Evolutionary conservation across 2,113 vertebrate species (phyloP).

Genomic region (Kobus ellipsiprymnus): DNA sequence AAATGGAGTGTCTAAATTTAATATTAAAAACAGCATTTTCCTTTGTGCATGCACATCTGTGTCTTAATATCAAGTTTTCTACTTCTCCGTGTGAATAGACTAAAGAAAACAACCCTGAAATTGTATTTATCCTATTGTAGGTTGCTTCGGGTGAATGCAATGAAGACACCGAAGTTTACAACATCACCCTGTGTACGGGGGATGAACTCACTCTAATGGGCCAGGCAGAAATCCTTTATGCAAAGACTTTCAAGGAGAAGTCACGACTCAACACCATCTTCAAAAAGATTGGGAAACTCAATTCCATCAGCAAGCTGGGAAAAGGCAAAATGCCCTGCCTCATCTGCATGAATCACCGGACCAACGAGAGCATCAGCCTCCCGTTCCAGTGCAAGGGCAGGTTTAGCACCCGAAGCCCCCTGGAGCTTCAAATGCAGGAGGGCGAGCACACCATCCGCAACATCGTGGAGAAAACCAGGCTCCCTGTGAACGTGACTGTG

Average conservation of each 20-base stretch:
- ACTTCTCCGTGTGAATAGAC: not conserved
- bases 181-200: constrained; percentile 94
- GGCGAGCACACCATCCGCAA: constrained; percentile 97
- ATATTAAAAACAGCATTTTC: not conserved
- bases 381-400: constrained; percentile 98
- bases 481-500: constrained; percentile 95
- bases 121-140: constrained; percentile 73
- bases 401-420: constrained; percentile 95
- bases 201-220: constrained; percentile 99
- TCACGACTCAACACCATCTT: constrained; percentile 97
- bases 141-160: constrained; percentile 98
- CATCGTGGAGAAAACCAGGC: constrained; percentile 96
- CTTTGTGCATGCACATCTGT: not conserved
- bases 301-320: constrained; percentile 94
- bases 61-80: not conserved
- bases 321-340: constrained; percentile 98
- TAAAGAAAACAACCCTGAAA: not conserved
- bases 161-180: constrained; percentile 98
- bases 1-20: not conserved
- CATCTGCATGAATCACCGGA: constrained; percentile 99
- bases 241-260: constrained; percentile 95
- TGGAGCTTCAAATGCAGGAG: constrained; percentile 98
- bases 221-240: constrained; percentile 98
- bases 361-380: constrained; percentile 98
- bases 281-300: constrained; percentile 96